These are phyloP conservation scores for Spilosoma lubricipeda DNA, from an alignment of 2,888 invertebrate genomes.

Conservation along the genomic window DNA sequence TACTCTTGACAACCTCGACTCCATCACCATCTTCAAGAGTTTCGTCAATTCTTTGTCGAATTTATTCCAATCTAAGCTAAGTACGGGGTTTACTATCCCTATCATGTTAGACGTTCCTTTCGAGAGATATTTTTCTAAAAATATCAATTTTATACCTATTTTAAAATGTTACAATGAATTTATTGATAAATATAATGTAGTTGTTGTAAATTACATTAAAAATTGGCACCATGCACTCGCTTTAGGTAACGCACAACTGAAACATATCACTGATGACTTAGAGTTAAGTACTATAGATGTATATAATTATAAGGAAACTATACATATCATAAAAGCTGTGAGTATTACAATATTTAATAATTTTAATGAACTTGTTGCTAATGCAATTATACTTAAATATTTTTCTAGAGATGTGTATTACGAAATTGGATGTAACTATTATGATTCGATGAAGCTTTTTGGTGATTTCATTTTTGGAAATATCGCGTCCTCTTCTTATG, in stretches of 20 bases:
- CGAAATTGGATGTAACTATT: slow-evolving; percentile 78
- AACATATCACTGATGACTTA: slow-evolving; percentile 69
- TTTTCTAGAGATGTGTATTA: slow-evolving; percentile 86
- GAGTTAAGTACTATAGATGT: slow-evolving; percentile 74
- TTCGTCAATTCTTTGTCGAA: slow-evolving; percentile 77
- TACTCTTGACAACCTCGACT: slow-evolving; percentile 16
- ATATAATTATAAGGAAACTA: slow-evolving; percentile 78
- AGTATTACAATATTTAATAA: slow-evolving; percentile 85
- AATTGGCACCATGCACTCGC: slow-evolving; percentile 78
- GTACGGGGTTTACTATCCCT: slow-evolving; percentile 42
- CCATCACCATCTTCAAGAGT: slow-evolving; percentile 56
- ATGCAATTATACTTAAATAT: slow-evolving; percentile 84
- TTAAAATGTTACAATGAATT: slow-evolving; percentile 79
- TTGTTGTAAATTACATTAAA: slow-evolving; percentile 68
- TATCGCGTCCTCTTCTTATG: slow-evolving; percentile 86
- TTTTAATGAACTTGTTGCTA: slow-evolving; percentile 82
- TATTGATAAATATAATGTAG: slow-evolving; percentile 69
- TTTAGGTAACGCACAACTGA: slow-evolving; percentile 77
- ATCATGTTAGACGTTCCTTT: slow-evolving; percentile 68
- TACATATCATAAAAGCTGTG: slow-evolving; percentile 86
- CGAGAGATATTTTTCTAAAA: slow-evolving; percentile 75
- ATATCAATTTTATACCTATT: slow-evolving; percentile 75
- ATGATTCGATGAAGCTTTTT: slow-evolving; percentile 80
- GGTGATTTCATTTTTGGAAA: slow-evolving; percentile 79
- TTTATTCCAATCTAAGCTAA: slow-evolving; percentile 67